Evolutionary conservation across 2,888 invertebrate genomes (phyloP), one percentile per base, ranked within the genome.

Genomic region (Dryobota labecula): DNA sequence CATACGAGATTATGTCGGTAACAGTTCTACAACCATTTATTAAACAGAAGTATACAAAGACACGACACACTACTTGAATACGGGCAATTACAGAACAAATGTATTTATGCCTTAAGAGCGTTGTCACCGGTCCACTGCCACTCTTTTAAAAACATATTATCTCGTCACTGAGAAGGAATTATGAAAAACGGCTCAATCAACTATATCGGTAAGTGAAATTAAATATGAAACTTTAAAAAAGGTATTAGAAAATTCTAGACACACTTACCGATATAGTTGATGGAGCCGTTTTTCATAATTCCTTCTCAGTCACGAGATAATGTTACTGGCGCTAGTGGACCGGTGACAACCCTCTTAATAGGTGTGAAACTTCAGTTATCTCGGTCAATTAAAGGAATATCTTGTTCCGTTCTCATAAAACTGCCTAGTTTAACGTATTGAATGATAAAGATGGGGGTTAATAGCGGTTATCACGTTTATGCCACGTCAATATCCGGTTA

Each of bases 321-420:
- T n/a, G n/a, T n/a, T n/a, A n/a, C n/a, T n/a, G n/a, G n/a, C n/a
- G n/a, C n/a, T n/a, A n/a, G n/a, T n/a, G n/a, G n/a, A n/a, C n/a
- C n/a, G n/a, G n/a, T n/a, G n/a, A n/a, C n/a, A n/a, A n/a, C n/a
- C n/a, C n/a, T n/a, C n/a, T n/a, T 60, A 58, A 74, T 66, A 61
- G n/a, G 68, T 57, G 47, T 58, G 60, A 60, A 71, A 56, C 9
- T 51, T 33, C 38, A 24, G 45, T 33, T 70, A 73, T 62, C 49
- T 70, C 62, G 24, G 64, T 45, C 66, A 81, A 73, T 76, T 74
- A 83, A 70, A 72, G 53, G 53, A 51, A 62, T 62, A 78, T 41
- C 36, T 57, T 62, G 41, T 67, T 47, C 24, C 11, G 53, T 5
- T 51, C 43, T 47, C 56, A 49, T 80, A 72, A 80, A 83, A 61